Evolutionary conservation across 2,113 vertebrate species (phyloP).

Genomic region (Platichthys flesus): DNA sequence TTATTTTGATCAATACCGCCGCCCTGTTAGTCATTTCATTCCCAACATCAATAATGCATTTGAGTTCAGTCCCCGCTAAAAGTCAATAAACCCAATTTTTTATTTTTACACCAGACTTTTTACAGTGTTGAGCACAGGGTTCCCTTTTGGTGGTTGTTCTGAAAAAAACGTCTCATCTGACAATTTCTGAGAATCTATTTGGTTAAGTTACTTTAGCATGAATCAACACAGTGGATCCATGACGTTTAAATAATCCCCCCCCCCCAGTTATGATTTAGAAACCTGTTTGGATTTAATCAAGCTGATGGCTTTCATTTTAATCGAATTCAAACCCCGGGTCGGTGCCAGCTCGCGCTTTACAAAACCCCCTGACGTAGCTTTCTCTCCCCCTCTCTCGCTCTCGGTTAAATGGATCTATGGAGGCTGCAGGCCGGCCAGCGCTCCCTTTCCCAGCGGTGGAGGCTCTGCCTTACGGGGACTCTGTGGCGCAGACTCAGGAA

Average conservation of each 20-base stretch:
- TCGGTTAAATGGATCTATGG: slow-evolving; percentile 38
- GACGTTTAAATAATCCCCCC: not conserved
- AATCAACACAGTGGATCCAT: slow-evolving; percentile 22
- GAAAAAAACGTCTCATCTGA: not conserved
- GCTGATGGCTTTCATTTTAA: slow-evolving; percentile 49
- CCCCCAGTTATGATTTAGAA: slow-evolving; percentile 32
- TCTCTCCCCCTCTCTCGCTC: slow-evolving; percentile 10
- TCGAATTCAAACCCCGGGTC: slow-evolving; percentile 40
- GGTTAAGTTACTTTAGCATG: not conserved
- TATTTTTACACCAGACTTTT: slow-evolving; percentile 14
- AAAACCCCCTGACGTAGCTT: slow-evolving; percentile 48
- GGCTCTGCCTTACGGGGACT: slow-evolving; percentile 46
- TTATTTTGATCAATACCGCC: slow-evolving; percentile 52
- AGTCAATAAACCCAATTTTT: slow-evolving; percentile 24
- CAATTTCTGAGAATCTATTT: not conserved
- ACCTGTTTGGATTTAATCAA: slow-evolving; percentile 50
- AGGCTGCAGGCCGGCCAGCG: not conserved
- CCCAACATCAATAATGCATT: slow-evolving; percentile 30
- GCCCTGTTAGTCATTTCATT: slow-evolving; percentile 56
- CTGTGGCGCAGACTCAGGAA: slow-evolving; percentile 62
- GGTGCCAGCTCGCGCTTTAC: slow-evolving; percentile 3
- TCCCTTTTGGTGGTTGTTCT: slow-evolving; percentile 1
- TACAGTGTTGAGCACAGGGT: not conserved
- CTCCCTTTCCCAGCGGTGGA: slow-evolving; percentile 14
- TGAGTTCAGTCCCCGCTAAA: slow-evolving; percentile 33